Evolutionary conservation across 2,888 invertebrate species (phyloP), one percentile per base, ranked within the genome.

Genomic region (Tholera decimalis): DNA sequence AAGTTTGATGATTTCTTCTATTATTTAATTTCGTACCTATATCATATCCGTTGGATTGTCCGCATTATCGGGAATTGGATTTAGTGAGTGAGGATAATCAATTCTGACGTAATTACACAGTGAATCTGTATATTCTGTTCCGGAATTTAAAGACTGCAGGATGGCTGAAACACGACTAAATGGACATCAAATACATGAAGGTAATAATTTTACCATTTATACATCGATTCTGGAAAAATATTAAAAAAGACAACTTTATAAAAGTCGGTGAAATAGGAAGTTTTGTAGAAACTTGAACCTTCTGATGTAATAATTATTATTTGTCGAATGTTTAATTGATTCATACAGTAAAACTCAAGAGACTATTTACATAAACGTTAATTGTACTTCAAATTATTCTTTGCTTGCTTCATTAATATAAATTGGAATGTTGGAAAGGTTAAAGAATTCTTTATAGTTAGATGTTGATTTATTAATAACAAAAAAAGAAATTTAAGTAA

Each of bases 161-260:
- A 86, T 88, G 89, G 74, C 86, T 50, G 85, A 87, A 74, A 57
- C 66, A 28, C 83, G 73, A 26, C 51, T 88, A 53, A 92, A 92
- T 74, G 92, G 92, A 76, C 86, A 91, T 65, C 87, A 88, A 74
- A 61, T 85, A 33, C 78, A 84, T 65, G 88, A 90, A 74, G 88
- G 91, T 91, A 85, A 77, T 39, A 33, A 18, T 24, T 43, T 43
- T 0, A 22, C 13, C 37, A 51, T 39, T 28, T 65, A 39, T n/a
- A 13, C 8, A 49, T 51, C 24, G 0, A 9, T 9, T 26, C 0
- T 24, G 30, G 37, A 18, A 0, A 1, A 1, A 11, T n/a, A 4
- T 18, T n/a, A 46, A 1, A 1, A 18, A 9, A 26, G 1, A 9
- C 5, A 26, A n/a, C 11, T 7, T 35, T 35, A 9, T 11, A 35